phyloP scores from a whole-genome alignment of 92 coral and sea anemone species.

The Muricea muricata region DNA sequence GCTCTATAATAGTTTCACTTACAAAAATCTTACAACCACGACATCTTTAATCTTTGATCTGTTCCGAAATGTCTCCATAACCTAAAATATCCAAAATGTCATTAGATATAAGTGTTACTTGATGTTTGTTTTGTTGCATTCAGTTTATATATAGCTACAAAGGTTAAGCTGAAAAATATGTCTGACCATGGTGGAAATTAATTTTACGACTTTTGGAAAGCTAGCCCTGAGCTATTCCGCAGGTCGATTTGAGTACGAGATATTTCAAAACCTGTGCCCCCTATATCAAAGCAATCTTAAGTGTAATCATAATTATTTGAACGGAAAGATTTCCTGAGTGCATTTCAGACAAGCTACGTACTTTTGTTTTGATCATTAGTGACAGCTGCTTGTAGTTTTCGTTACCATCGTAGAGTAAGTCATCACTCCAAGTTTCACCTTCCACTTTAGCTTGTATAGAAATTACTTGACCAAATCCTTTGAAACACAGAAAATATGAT shows the following conservation, averaged over 20 bases:
- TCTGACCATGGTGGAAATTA: too few species aligned
- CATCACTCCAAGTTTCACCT: background rate
- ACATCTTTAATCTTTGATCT: conserved; percentile 20
- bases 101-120: background rate
- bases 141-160: too few species aligned
- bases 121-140: too few species aligned
- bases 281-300: too few species aligned
- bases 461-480: conserved; percentile 1
- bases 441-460: conserved; percentile 9
- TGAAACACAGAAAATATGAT: background rate
- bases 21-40: background rate
- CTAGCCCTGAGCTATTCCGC: too few species aligned
- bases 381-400: background rate
- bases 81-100: background rate
- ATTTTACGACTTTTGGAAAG: too few species aligned
- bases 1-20: too few species aligned
- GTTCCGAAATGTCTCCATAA: conserved; percentile 19
- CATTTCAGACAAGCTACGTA: background rate
- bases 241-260: too few species aligned
- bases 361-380: background rate
- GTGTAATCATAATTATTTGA: too few species aligned
- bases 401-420: background rate
- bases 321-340: too few species aligned
- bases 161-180: too few species aligned
- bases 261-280: too few species aligned